Base-by-base conservation (phyloP, 1,140 invertebrate species). In the Oryzaephilus surinamensis region DNA sequence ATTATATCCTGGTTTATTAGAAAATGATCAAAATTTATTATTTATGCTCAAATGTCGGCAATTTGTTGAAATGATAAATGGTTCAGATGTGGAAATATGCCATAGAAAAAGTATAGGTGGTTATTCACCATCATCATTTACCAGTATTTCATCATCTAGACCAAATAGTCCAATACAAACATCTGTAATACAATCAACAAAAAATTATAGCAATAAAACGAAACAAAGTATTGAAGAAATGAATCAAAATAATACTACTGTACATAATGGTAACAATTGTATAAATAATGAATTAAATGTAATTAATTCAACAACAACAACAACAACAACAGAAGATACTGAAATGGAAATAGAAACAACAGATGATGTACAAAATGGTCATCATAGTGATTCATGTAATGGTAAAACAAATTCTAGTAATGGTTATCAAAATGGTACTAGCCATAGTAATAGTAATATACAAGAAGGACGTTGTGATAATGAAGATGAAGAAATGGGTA, bases 31-130 rank as follows among this genome's bases (percentile, higher is more conserved):
- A 49, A 89, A 95, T 61, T 70, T 98, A 46, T 74, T 91, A 54
- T 97, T 98, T 64, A 80, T 90, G 64, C 72, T 99, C 36, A 95
- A 96, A 64, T 95, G 91, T 66, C 79, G 95, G 48, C 93, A 98
- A 69, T 98, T 98, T 68, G 85, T 99, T 15, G 95, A 99, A 69
- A 87, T 87, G 84, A 81, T 87, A 33, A 87, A 86, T 61, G 84
- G 84, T 32, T 77, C 80, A 27, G 84, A 88, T 61, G 75, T 80
- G 10, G 79, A 83, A 64, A 70, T 79, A 28, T 64, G 64, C 50
- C 47, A 52, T 31, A 46, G 57, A 32, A 50, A 51, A 31, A 58
- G 57, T 40, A 41, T 50, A 45, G 43, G 54, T 38, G 45, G 49
- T 27, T 55, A 31, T 19, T 50, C 50, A 27, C 42, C 50, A 5